These are phyloP conservation scores for Anastrepha obliqua DNA, from an alignment of 1,140 invertebrate genomes.

Conservation along the genomic window DNA sequence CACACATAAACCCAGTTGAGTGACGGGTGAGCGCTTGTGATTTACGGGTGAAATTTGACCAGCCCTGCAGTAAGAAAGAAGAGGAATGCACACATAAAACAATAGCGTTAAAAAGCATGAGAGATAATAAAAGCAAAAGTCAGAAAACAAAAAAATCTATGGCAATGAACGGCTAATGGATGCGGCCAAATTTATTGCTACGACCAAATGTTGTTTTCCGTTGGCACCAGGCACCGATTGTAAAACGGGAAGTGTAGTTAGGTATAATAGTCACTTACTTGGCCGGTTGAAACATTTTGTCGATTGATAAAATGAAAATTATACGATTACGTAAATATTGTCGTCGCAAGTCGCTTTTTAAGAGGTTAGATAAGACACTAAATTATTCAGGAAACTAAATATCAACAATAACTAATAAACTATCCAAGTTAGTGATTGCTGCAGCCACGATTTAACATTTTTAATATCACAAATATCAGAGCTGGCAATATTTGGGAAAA, in stretches of 20 bases:
- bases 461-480: too few species aligned
- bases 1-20: background rate
- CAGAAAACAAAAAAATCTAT: background rate
- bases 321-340: background rate
- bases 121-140: background rate
- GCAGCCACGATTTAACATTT: too few species aligned
- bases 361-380: background rate
- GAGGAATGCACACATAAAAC: constrained; percentile 31
- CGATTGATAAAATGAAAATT: background rate
- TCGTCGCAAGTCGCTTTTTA: background rate
- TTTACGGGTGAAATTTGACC: background rate
- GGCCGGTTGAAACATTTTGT: too few species aligned
- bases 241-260: background rate
- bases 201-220: background rate
- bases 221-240: background rate
- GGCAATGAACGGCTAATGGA: background rate
- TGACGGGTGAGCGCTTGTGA: background rate
- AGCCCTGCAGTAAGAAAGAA: constrained; percentile 1
- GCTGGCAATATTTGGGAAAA: too few species aligned
- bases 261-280: too few species aligned
- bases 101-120: background rate
- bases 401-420: too few species aligned
- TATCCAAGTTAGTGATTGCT: too few species aligned
- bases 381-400: too few species aligned
- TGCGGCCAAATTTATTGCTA: background rate